phyloP scores from a whole-genome alignment of 2,888 invertebrate species.

The Resseliella maxima region DNA sequence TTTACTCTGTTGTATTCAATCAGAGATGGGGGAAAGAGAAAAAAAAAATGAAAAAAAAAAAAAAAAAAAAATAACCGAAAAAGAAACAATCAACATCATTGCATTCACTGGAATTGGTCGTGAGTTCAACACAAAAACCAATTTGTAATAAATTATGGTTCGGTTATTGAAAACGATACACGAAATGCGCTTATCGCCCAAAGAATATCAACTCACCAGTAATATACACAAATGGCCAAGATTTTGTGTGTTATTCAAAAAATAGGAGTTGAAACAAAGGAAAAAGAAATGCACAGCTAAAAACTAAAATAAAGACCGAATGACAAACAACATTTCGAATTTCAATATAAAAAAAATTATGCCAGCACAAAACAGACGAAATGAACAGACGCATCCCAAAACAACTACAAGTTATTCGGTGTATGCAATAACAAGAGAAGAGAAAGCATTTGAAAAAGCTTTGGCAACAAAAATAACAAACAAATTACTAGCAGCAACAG shows the following conservation, averaged over 20 bases:
- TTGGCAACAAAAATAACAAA: conserved; percentile 6
- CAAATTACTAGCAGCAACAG: conserved; percentile 43
- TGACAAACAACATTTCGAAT: conserved; percentile 45
- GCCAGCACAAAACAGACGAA: background rate
- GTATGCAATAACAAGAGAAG: background rate
- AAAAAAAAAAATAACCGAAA: background rate
- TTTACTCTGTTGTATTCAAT: conserved; percentile 4
- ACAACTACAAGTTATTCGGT: background rate
- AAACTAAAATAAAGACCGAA: background rate
- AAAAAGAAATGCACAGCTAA: background rate
- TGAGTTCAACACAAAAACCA: conserved; percentile 2
- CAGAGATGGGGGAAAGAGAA: background rate
- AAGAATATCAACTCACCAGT: background rate
- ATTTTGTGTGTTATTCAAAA: background rate
- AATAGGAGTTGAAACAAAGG: background rate
- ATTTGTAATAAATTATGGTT: conserved; percentile 45
- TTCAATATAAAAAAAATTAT: background rate
- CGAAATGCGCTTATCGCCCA: background rate
- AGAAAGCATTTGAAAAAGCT: background rate
- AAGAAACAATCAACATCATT: conserved; percentile 21
- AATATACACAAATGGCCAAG: background rate
- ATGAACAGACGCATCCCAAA: background rate
- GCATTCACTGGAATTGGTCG: background rate
- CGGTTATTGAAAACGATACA: conserved; percentile 53
- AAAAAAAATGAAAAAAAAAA: background rate